These are phyloP conservation scores for Ricordea florida DNA, from an alignment of 92 coral and sea anemone species.

Conservation along the genomic window DNA sequence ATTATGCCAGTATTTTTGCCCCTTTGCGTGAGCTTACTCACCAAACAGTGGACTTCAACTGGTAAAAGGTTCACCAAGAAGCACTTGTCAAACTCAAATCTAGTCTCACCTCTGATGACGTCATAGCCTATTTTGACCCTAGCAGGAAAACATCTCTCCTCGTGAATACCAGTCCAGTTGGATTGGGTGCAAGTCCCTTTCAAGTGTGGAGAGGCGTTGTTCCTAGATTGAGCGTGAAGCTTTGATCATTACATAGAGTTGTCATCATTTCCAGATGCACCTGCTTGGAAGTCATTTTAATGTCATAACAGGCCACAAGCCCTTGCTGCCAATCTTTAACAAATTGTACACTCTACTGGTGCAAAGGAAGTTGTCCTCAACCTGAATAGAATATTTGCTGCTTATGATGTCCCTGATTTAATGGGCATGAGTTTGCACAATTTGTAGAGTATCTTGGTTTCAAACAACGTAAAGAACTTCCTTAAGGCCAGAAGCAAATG, in stretches of 20 bases:
- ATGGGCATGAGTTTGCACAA: neutral
- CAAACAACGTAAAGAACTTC: neutral
- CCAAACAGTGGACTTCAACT: neutral
- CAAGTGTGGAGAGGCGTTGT: neutral
- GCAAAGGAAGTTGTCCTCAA: too few species aligned
- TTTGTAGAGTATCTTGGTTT: neutral
- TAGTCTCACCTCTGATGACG: slow-evolving; percentile 36
- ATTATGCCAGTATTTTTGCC: slow-evolving; percentile 24
- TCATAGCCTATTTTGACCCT: slow-evolving; percentile 39
- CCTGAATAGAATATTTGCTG: too few species aligned
- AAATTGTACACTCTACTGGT: too few species aligned
- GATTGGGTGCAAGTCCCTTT: slow-evolving; percentile 31
- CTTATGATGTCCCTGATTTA: too few species aligned
- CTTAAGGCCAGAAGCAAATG: neutral
- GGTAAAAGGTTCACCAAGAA: slow-evolving; percentile 23
- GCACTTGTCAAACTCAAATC: slow-evolving; percentile 27
- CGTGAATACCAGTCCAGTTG: slow-evolving; percentile 43
- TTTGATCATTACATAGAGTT: neutral
- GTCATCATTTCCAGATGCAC: neutral
- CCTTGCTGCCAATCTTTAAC: neutral
- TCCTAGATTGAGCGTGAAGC: neutral
- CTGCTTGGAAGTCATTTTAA: slow-evolving; percentile 3
- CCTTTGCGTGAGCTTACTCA: slow-evolving; percentile 24
- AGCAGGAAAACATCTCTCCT: neutral
- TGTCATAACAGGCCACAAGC: neutral